These are phyloP conservation scores for Tachina grossa DNA, from an alignment of 2,888 invertebrate species.

Conservation along the genomic window DNA sequence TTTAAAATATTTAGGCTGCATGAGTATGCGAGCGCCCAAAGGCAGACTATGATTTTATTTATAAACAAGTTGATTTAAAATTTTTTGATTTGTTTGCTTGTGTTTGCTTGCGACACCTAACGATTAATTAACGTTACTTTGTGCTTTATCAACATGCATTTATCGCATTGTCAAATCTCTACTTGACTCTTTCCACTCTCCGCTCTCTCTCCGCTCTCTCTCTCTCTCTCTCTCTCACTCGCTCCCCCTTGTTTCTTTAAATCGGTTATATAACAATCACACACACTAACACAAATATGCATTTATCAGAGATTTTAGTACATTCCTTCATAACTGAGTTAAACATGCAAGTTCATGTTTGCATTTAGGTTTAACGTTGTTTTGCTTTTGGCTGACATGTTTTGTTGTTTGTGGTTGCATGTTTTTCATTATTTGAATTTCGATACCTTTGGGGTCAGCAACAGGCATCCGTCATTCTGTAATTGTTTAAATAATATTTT, in stretches of 20 bases:
- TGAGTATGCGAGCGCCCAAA: background rate
- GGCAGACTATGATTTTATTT: constrained; percentile 23
- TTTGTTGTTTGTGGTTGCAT: constrained; percentile 31
- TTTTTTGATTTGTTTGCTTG: constrained; percentile 47
- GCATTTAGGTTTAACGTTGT: constrained; percentile 29
- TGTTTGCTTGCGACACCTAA: constrained; percentile 76
- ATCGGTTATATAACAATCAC: constrained; percentile 16
- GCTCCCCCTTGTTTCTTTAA: background rate
- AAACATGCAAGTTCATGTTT: constrained; percentile 62
- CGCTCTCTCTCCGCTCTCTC: background rate
- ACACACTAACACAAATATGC: background rate
- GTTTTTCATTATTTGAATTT: constrained; percentile 20
- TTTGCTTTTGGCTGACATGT: constrained; percentile 34
- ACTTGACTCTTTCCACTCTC: background rate
- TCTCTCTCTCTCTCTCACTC: background rate
- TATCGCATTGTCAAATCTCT: constrained; percentile 64
- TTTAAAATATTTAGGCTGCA: background rate
- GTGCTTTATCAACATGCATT: constrained; percentile 71
- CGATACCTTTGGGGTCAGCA: constrained; percentile 45
- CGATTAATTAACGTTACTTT: constrained; percentile 78
- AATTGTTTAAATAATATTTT: constrained; percentile 26
- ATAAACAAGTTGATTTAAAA: constrained; percentile 32
- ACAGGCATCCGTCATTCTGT: constrained; percentile 48
- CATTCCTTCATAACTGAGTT: constrained; percentile 30
- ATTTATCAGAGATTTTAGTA: background rate